Evolutionary conservation across 2,797 vertebrate genomes (phyloP).

Genomic region (Acanthurus leucopareius): DNA sequence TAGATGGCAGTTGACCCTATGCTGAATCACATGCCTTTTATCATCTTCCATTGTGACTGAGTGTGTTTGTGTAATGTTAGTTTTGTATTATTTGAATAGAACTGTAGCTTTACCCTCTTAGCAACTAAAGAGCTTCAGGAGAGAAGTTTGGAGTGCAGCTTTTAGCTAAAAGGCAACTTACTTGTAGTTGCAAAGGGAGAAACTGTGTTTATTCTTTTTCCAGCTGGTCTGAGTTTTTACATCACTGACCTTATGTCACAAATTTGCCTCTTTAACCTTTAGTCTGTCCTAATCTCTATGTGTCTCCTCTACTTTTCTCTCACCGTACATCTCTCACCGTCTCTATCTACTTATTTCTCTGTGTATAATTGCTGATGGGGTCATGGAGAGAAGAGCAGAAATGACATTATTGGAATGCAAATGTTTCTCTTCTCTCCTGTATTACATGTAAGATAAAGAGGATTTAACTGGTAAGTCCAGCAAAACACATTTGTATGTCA

Average conservation of each 20-base stretch:
- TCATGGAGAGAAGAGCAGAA: constrained; percentile 20
- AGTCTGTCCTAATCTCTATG: background rate
- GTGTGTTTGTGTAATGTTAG: background rate
- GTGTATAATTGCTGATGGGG: constrained; percentile 32
- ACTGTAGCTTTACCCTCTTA: background rate
- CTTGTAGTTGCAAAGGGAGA: background rate
- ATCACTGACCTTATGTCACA: background rate
- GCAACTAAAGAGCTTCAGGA: background rate
- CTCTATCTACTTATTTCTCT: background rate
- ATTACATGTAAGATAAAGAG: background rate
- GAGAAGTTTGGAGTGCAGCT: background rate
- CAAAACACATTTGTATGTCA: background rate
- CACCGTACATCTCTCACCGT: background rate
- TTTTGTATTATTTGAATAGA: background rate
- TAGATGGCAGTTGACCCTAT: constrained; percentile 10
- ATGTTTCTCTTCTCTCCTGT: background rate
- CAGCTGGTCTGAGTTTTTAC: constrained; percentile 13
- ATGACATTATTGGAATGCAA: constrained; percentile 38
- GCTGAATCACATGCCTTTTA: constrained; percentile 11
- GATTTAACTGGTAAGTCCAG: background rate
- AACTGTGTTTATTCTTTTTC: background rate
- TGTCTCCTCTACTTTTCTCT: background rate
- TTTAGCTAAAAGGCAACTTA: background rate
- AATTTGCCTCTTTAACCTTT: background rate
- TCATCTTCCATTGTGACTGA: background rate